Evolutionary conservation across 1,140 invertebrate species (phyloP), one percentile per base, ranked within the genome.

Genomic region (Panulirus ornatus): DNA sequence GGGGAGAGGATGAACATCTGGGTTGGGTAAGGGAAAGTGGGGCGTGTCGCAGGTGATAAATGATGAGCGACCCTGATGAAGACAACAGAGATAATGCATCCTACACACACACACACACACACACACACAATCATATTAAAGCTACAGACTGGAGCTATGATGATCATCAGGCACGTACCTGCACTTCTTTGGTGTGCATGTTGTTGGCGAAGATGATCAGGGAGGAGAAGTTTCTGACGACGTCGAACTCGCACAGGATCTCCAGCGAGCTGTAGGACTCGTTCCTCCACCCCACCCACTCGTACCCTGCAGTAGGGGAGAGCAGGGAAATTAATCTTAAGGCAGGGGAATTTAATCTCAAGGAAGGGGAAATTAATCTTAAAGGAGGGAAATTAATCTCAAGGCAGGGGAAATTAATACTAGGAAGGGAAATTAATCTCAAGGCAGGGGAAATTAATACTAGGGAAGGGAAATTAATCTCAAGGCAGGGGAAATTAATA

Each of bases 201-300:
- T 89, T 89, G 94, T 96, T 97, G 93, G 96, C 95, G 93, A 97
- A 96, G 66, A 98, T 94, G 92, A 95, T 95, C 92, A 97, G 95
- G 0, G 95, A 95, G n/a, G 95, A 96, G 93, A 98, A 97, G 93
- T 97, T 97, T 63, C 96, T 94, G 3, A 96, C 94, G 91, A 93
- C 94, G 92, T 97, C 96, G 94, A 98, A 98, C 93, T 97, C 95
- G 93, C 97, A 97, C 6, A 95, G 94, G 66, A 97, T 95, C 93
- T 96, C 96, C 16, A 96, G 94, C 2, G 95, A 95, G 36, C 94
- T 71, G 92, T 94, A 94, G 2, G 95, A 95, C 91, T 97, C 96
- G 93, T 97, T 97, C 91, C 95, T 95, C 97, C 97, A 97, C 19
- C 97, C 97, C 16, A 97, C 95, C 97, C 97, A 97, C 92, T 97